Base-by-base conservation (phyloP, 2,888 invertebrate species). In the Eustalomyia histrio region DNA sequence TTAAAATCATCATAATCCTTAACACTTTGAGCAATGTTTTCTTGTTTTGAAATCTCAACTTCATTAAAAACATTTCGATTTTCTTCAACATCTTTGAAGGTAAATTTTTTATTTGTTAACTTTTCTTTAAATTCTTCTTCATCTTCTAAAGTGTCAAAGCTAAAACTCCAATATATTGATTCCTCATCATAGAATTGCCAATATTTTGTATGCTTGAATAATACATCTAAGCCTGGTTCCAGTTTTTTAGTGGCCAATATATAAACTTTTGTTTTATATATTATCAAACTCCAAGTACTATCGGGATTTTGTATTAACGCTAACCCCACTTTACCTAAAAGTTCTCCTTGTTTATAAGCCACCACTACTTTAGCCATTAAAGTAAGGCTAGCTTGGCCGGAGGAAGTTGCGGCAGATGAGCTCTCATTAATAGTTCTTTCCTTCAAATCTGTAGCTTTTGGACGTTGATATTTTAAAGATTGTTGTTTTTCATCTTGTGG, bases 81-180 rank as follows among this genome's bases (percentile, higher is more conserved):
- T 52, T 78, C 76, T 10, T 65, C 58, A 8, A 71, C 24, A 60
- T 82, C 79, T 16, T 83, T 76, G 35, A 80, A 78, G 5, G 35
- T 67, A 14, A 85, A 71, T 17, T 29, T 53, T 33, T 69, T 18
- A 10, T 39, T 75, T 47, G n/a, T 14, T n/a, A 85, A 58, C 35
- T 68, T 83, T 1, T 72, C 35, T 6, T 79, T 10, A 60, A 85
- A 84, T 17, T 84, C 83, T n/a, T 60, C 55, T 21, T 84, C 84
- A 60, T 85, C 84, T 7, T 10, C 16, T 12, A 43, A 10, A 2
- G 55, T 43, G 21, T 85, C 90, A 86, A 93, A 93, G 84, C 92
- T 89, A 60, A 93, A 85, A 12, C 93, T 92, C 93, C 93, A 93
- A 84, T 91, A 92, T 69, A 91, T 90, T 43, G 91, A 87, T 24